Base-by-base conservation (phyloP, 2,888 invertebrate genomes). In the Mystacides longicornis region DNA sequence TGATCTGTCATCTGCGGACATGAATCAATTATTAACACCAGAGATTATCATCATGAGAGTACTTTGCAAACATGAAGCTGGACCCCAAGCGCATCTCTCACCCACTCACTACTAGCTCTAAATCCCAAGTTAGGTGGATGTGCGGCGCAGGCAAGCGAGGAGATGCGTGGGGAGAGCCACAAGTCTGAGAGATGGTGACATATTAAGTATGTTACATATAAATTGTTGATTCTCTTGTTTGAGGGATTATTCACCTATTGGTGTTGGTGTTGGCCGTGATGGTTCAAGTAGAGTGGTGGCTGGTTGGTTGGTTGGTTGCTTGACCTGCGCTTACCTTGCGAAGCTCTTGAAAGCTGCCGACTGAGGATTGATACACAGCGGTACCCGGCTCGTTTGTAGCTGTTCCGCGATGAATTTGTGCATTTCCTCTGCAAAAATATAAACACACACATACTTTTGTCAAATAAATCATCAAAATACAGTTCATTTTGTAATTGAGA, bases 311-410 rank as follows among this genome's bases (percentile, higher is more conserved):
- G 64, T 54, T 37, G 37, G 60, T 56, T 58, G 57, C 57, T 61
- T 51, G 54, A 57, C 53, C 75, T 61, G 37, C 37, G 73, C 87
- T 91, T 90, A 98, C 97, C 95, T 98, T 82, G 96, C 93, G 86
- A 99, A 99, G 83, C 94, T 97, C 83, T 97, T 97, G 84, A 97
- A 99, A 74, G 98, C 96, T 73, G 97, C 96, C 70, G 97, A 97
- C 79, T 96, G 95, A 67, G 98, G 99, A 81, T 99, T 99, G 81
- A 99, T 98, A 83, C 98, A 98, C 67, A 99, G 83, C 64, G 99
- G 98, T 67, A 99, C 95, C 65, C 95, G 87, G 69, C 91, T 92
- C 68, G 93, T 90, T 73, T 93, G 92, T 71, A 93, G 82, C 75
- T 96, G 94, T 75, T 97, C 96, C 69, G 93, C 89, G 75, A 99